phyloP scores from a whole-genome alignment of 2,888 invertebrate genomes.

The Bhutanitis thaidina region DNA sequence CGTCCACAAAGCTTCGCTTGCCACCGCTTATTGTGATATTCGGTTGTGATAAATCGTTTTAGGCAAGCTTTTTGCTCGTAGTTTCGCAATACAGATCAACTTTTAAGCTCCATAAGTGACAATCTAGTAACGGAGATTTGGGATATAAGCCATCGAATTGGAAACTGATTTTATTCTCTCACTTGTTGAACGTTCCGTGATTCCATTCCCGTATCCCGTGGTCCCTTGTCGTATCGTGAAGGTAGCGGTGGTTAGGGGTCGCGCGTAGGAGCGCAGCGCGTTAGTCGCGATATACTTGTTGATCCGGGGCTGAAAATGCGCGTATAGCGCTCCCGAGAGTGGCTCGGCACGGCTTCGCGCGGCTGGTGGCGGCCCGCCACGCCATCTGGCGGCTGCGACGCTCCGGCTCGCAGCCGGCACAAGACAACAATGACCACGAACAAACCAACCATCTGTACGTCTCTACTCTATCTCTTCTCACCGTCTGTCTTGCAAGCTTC shows the following conservation, averaged over 20 bases:
- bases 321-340: conserved; percentile 72
- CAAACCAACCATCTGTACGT: conserved; percentile 79
- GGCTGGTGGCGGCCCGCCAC: conserved; percentile 85
- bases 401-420: conserved; percentile 74
- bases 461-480: conserved; percentile 61
- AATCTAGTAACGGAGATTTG: not conserved
- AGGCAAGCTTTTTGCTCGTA: conserved; percentile 74
- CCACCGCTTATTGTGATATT: conserved; percentile 76
- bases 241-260: conserved; percentile 29
- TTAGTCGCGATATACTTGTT: conserved; percentile 46
- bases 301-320: conserved; percentile 31
- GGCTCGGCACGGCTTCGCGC: conserved; percentile 85
- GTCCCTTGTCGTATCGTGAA: conserved; percentile 39
- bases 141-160: conserved; percentile 9
- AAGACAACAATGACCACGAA: conserved; percentile 75
- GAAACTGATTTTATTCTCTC: conserved; percentile 24
- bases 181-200: conserved; percentile 34
- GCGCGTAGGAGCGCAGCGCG: conserved; percentile 21
- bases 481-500: conserved; percentile 37
- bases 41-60: conserved; percentile 67
- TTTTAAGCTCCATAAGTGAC: not conserved
- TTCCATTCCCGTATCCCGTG: conserved; percentile 23
- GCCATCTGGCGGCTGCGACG: conserved; percentile 85
- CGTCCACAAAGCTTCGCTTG: conserved; percentile 79
- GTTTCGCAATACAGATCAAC: conserved; percentile 26